Conservation (phyloP, 2,888 invertebrate genomes). For the Yponomeuta plumbellus region DNA sequence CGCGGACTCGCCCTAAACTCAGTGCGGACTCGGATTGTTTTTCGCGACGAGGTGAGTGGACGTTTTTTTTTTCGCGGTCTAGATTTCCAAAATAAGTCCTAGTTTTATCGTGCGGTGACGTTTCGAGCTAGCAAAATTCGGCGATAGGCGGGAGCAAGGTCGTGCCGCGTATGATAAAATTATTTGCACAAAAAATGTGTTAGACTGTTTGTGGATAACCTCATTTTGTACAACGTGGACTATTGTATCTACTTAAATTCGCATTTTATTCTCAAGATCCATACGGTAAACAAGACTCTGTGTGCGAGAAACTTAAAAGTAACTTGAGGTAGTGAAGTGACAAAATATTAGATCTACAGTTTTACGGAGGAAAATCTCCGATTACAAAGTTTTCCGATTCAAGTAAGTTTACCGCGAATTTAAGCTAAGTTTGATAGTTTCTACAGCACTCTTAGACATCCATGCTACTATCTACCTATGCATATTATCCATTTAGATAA, state of each 20-base stretch:
- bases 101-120: slow-evolving; percentile 53
- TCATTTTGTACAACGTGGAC: slow-evolving; percentile 62
- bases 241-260: slow-evolving; percentile 33
- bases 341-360: neutral
- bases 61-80: slow-evolving; percentile 24
- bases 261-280: neutral
- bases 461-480: neutral
- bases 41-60: slow-evolving; percentile 15
- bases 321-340: too few species aligned
- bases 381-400: neutral
- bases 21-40: neutral
- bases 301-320: too few species aligned
- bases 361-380: neutral
- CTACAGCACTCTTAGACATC: neutral
- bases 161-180: slow-evolving; percentile 65
- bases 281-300: too few species aligned
- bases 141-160: slow-evolving; percentile 74
- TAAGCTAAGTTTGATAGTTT: neutral
- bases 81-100: slow-evolving; percentile 24
- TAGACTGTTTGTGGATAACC: slow-evolving; percentile 70
- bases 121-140: slow-evolving; percentile 63
- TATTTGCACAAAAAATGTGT: slow-evolving; percentile 73
- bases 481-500: neutral
- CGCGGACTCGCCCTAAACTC: neutral
- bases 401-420: neutral